Evolutionary conservation across 1,140 invertebrate species (phyloP), one percentile per base, ranked within the genome.

Genomic region (Copidosoma floridanum): DNA sequence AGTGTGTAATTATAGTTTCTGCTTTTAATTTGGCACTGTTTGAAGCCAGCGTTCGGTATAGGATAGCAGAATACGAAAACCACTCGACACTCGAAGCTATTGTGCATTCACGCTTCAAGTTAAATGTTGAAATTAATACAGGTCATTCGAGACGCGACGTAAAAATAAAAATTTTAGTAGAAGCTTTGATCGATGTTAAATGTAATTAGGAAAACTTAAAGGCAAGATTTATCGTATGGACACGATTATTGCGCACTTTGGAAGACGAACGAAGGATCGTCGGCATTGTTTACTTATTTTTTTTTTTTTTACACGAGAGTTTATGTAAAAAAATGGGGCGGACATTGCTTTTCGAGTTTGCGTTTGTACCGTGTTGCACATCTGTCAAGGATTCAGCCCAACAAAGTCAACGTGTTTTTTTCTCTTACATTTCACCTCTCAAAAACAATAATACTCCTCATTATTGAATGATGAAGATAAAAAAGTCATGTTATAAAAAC

Each of bases 11-110:
- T 43, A 21, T 43, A 21, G 11, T 18, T 60, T 47, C 43, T 47
- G 43, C 46, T 57, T 55, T 57, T 68, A 53, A 60, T 75, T 73
- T 75, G 73, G 71, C 71, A 75, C 73, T 65, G 66, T 68, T 64
- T 54, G 69, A 71, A 64, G 63, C 66, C 64, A 67, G 40, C 62
- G 64, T 68, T 58, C 21, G 27, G n/a, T n/a, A 38, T 51, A 55
- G 51, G 14, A 52, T 32, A 56, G 29, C 38, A 48, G 40, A 64
- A 35, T 58, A 3, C 20, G 14, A 24, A 37, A 52, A 21, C 16
- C 29, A 37, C 21, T 41, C 10, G 6, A 8, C 12, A 6, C 6
- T 32, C 12, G 6, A 6, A 32, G 6, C 12, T 32, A 32, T 32
- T 32, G 6, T 32, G 29, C n/a, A n/a, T 32, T 32, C 6, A 12